Percentiles rank a stretch among this genome's conserved stretches.
Conservation (phyloP, 1,140 invertebrate genomes). For the Drosophila subpulchrella region DNA sequence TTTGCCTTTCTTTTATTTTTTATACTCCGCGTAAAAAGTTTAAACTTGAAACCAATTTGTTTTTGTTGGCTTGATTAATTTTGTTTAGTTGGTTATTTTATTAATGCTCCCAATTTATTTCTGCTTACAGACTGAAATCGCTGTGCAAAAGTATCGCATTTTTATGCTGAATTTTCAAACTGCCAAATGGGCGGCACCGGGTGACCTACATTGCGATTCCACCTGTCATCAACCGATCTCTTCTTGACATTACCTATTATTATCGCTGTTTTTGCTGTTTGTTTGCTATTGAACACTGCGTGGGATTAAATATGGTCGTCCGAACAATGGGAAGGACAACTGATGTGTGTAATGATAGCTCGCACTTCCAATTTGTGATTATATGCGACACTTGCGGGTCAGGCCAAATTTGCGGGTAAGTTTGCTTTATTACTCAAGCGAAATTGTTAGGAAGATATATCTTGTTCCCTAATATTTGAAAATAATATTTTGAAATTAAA, state of each 20-base stretch:
- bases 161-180: constrained; percentile 80
- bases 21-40: constrained; percentile 8
- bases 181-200: constrained; percentile 55
- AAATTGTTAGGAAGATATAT: background rate
- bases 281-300: constrained; percentile 16
- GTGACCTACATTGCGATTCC: constrained; percentile 55
- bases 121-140: constrained; percentile 79
- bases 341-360: constrained; percentile 12
- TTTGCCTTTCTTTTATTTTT: background rate
- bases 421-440: background rate
- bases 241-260: constrained; percentile 5
- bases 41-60: constrained; percentile 72
- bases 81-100: constrained; percentile 39
- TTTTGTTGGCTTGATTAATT: constrained; percentile 32
- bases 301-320: background rate
- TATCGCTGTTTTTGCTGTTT: background rate
- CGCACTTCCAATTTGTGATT: constrained; percentile 21
- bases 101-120: constrained; percentile 54
- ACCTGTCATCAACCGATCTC: constrained; percentile 16
- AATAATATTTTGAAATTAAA: background rate
- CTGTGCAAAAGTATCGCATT: constrained; percentile 70
- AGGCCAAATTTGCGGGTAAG: background rate
- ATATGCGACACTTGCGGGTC: constrained; percentile 14
- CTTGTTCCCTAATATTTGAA: no score
- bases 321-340: constrained; percentile 12